phyloP scores from a whole-genome alignment of 1,140 invertebrate species.

The Philaenus spumarius region DNA sequence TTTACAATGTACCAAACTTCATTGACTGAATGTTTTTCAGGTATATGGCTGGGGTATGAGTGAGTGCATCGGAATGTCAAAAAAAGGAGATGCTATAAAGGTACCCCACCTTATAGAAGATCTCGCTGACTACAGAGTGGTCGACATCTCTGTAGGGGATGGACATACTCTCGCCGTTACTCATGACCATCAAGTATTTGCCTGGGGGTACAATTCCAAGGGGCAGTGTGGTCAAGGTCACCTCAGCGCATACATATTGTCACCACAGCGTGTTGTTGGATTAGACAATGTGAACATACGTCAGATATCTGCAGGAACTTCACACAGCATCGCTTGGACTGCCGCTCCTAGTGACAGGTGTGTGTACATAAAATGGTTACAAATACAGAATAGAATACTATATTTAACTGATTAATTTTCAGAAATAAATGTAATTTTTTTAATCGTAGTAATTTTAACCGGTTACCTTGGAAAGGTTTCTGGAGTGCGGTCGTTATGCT shows the following conservation, averaged over 20 bases:
- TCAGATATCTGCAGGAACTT: constrained; percentile 60
- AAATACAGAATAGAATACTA: no score
- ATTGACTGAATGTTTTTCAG: constrained; percentile 38
- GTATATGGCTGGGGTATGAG: constrained; percentile 58
- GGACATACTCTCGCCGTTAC: constrained; percentile 54
- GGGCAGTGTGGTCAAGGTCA: constrained; percentile 65
- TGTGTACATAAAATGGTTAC: no score
- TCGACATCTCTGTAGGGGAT: constrained; percentile 49
- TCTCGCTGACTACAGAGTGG: constrained; percentile 35
- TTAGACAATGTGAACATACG: constrained; percentile 51
- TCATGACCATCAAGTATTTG: constrained; percentile 50
- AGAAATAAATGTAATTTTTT: constrained; percentile 1
- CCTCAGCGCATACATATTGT: constrained; percentile 52
- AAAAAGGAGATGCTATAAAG: constrained; percentile 48
- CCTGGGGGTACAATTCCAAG: constrained; percentile 65
- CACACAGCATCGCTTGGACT: constrained; percentile 64
- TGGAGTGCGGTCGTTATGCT: no score
- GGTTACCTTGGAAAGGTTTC: no score
- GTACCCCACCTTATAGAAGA: constrained; percentile 44
- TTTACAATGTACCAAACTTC: no score
- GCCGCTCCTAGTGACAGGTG: constrained; percentile 47
- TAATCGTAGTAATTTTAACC: no score
- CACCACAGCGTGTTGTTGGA: constrained; percentile 53
- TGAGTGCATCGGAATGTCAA: constrained; percentile 49
- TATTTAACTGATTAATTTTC: background rate